phyloP scores from a whole-genome alignment of 2,113 vertebrate species.

The Phaetusa simplex region DNA sequence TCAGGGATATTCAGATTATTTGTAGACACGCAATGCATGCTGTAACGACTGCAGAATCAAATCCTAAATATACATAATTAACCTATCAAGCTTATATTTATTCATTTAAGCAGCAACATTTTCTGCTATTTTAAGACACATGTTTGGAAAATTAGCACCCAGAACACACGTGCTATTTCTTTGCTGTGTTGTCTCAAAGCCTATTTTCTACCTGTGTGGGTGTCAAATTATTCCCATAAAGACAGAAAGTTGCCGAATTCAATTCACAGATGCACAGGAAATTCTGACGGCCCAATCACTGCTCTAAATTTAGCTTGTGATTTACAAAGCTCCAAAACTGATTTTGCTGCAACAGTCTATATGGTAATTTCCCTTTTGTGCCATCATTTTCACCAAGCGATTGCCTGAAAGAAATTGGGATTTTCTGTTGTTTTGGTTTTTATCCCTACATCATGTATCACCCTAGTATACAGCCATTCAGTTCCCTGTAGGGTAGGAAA shows the following conservation, averaged over 20 bases:
- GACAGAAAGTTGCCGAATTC: background rate
- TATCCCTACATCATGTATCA: background rate
- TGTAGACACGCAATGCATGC: background rate
- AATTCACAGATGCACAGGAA: background rate
- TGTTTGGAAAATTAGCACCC: constrained; percentile 11
- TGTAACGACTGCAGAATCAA: background rate
- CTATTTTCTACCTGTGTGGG: background rate
- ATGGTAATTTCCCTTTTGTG: constrained; percentile 19
- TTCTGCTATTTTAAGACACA: constrained; percentile 24
- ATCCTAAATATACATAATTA: constrained; percentile 19
- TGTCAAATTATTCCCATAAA: constrained; percentile 39
- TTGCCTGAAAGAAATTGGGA: constrained; percentile 10
- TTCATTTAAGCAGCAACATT: background rate
- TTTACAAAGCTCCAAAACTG: constrained; percentile 15
- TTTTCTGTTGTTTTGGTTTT: constrained; percentile 21
- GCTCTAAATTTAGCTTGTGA: constrained; percentile 4
- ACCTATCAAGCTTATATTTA: background rate
- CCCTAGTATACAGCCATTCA: background rate
- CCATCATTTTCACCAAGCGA: background rate
- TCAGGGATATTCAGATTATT: background rate
- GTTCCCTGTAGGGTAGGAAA: background rate
- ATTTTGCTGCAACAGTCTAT: constrained; percentile 13
- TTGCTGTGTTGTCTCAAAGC: background rate
- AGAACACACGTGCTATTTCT: background rate
- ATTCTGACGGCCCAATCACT: background rate